phyloP scores from a whole-genome alignment of 2,888 invertebrate genomes.

The Megaustenia siamemsis region DNA sequence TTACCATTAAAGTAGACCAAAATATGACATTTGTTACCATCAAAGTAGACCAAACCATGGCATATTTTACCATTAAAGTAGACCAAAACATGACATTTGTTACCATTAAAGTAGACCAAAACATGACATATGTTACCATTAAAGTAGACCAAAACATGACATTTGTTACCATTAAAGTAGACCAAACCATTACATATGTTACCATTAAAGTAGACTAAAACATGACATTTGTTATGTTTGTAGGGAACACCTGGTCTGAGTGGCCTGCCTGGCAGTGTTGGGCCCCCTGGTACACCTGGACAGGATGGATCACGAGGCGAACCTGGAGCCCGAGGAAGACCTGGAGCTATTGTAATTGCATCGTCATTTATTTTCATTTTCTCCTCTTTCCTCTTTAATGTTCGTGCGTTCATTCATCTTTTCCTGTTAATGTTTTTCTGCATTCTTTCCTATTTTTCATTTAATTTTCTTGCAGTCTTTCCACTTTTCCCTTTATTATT shows the following conservation, averaged over 20 bases:
- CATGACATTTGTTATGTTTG: background rate
- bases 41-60: too few relatives aligned
- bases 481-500: background rate
- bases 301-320: slow-evolving; percentile 70
- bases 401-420: background rate
- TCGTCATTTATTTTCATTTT: slow-evolving; percentile 3
- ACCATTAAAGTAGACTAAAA: too few relatives aligned
- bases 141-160: too few relatives aligned
- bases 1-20: too few relatives aligned
- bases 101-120: too few relatives aligned
- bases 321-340: slow-evolving; percentile 84
- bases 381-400: background rate
- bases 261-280: slow-evolving; percentile 63
- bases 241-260: slow-evolving; percentile 59
- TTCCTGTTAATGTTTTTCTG: too few relatives aligned
- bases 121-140: too few relatives aligned
- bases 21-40: too few relatives aligned
- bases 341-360: slow-evolving; percentile 81
- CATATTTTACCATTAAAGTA: too few relatives aligned
- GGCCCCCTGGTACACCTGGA: slow-evolving; percentile 64
- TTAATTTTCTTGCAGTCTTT: background rate
- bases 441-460: background rate
- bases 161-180: too few relatives aligned
- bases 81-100: too few relatives aligned
- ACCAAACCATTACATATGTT: too few relatives aligned